Conservation (phyloP, 2,797 vertebrate species). For the Hyperoplus lanceolatus region DNA sequence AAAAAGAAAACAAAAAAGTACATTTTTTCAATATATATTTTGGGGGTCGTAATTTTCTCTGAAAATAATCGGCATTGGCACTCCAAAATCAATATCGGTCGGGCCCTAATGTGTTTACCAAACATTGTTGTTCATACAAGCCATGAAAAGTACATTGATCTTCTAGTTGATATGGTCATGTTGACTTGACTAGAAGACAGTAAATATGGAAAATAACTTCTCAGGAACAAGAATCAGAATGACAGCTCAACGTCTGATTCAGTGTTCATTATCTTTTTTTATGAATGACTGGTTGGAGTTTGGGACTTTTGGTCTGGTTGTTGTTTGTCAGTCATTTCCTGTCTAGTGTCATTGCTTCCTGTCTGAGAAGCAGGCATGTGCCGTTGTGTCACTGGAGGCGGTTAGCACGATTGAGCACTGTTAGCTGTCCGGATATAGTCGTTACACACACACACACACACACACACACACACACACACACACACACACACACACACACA, state of each 20-base stretch:
- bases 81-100: too few relatives aligned
- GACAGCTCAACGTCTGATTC: slow-evolving; percentile 52
- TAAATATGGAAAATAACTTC: slow-evolving; percentile 4
- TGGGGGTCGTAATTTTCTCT: too few relatives aligned
- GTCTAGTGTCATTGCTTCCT: slow-evolving; percentile 69
- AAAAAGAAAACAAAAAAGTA: too few relatives aligned
- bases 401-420: slow-evolving; percentile 6
- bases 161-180: not conserved
- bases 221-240: slow-evolving; percentile 15
- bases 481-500: slow-evolving; percentile 20
- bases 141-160: not conserved
- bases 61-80: too few relatives aligned
- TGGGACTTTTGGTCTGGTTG: slow-evolving; percentile 55
- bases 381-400: slow-evolving; percentile 47
- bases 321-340: slow-evolving; percentile 68
- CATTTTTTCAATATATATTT: too few relatives aligned
- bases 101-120: not conserved
- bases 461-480: slow-evolving; percentile 9
- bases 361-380: slow-evolving; percentile 48
- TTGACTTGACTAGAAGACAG: not conserved
- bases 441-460: not conserved
- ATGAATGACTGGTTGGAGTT: slow-evolving; percentile 71
- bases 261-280: slow-evolving; percentile 47
- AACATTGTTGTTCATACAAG: not conserved
- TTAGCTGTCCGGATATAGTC: slow-evolving; percentile 42